Conservation (phyloP, 1,140 invertebrate genomes). For the Papilio machaon region DNA sequence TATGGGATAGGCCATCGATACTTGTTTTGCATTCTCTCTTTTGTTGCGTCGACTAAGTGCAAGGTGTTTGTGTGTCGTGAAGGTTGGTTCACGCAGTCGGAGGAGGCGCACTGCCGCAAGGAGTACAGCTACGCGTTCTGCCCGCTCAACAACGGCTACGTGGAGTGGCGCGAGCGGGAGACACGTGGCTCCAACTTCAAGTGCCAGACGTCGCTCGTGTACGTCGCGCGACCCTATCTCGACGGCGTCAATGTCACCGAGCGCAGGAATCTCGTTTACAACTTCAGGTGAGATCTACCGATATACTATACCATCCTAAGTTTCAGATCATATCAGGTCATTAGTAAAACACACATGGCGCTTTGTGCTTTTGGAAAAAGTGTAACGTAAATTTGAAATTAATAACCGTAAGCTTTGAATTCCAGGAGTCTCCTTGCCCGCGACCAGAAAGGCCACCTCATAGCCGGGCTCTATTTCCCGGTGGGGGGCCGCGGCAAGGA, state of each 20-base stretch:
- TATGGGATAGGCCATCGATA: neutral
- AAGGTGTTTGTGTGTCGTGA: conserved; percentile 4
- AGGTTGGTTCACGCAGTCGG: conserved; percentile 92
- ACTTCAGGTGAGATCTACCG: conserved; percentile 83
- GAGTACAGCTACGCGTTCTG: conserved; percentile 91
- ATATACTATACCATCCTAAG: neutral
- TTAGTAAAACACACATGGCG: neutral
- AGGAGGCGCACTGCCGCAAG: conserved; percentile 87
- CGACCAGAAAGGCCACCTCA: conserved; percentile 90
- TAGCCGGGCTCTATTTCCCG: conserved; percentile 91
- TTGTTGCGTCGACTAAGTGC: neutral
- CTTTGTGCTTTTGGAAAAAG: no score
- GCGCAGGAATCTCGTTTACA: conserved; percentile 93
- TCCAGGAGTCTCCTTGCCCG: conserved; percentile 88
- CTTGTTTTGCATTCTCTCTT: neutral
- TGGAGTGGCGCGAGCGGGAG: conserved; percentile 91
- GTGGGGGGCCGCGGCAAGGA: conserved; percentile 63
- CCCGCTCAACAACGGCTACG: conserved; percentile 86
- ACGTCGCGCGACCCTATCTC: conserved; percentile 89
- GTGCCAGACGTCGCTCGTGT: conserved; percentile 88
- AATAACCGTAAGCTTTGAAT: neutral
- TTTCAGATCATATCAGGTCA: neutral
- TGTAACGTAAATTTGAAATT: neutral
- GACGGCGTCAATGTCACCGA: conserved; percentile 93
- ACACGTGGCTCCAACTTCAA: conserved; percentile 84